Base-by-base conservation (phyloP, 1,140 invertebrate genomes). In the Choristoneura fumiferana region DNA sequence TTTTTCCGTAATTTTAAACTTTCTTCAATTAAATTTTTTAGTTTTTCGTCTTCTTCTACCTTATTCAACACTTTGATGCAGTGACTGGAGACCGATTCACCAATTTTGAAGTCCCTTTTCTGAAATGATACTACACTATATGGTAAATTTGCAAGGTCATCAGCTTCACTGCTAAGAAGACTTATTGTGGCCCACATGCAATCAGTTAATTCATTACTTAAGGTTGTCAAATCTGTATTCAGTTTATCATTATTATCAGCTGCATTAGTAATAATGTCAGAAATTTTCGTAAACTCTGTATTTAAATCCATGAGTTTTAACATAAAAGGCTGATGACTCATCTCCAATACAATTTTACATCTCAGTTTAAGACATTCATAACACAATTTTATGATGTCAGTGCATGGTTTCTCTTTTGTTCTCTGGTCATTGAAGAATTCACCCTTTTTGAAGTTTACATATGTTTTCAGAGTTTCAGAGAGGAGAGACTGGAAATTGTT, bases 311-410 rank as follows among this genome's bases (percentile, higher is more conserved):
- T 77, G 3, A 90, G 72, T 67, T 87, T 89, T 54, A 87, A 70
- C 35, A 84, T 57, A 64, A 86, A 85, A 22, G 73, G 73, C 58
- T 89, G 85, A 57, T 80, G 71, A 8, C 80, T 71, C 15, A 83
- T 60, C 61, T 89, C 84, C 34, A 73, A 62, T 10, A 90, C 58
- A 35, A 89, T 79, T 71, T 78, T 88, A 54, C 76, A 83, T 73
- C 88, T 76, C 0, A 87, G 58, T 71, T 89, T 90, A 0, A 90
- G 73, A 60, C 83, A 82, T 39, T 87, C 80, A 57, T 86, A 89
- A 33, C 81, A 79, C 12, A 86, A 57, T 62, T 81, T 87, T 5
- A 85, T 76, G 29, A 86, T 87, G 43, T 89, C 85, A 35, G 75
- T 71, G 45, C 84, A 89, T 18, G 75, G 76, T 37, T 66, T 77